Percentiles rank a stretch among this genome's conserved stretches.
These are phyloP conservation scores for Drosophila colorata DNA, from an alignment of 2,888 invertebrate species.

Conservation along the genomic window DNA sequence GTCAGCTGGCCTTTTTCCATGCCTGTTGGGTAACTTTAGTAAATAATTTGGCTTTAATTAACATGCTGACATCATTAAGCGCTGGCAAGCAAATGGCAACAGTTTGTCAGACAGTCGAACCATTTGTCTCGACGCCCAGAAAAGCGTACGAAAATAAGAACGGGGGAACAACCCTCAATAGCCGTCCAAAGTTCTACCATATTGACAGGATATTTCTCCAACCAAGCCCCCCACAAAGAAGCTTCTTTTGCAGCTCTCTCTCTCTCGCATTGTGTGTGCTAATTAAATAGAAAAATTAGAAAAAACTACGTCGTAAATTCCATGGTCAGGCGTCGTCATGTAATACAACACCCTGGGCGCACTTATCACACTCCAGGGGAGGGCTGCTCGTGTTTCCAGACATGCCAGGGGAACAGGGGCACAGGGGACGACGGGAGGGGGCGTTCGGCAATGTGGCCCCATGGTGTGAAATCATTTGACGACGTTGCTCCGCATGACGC, in stretches of 20 bases:
- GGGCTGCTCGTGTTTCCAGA: constrained; percentile 15
- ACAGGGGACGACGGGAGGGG: constrained; percentile 3
- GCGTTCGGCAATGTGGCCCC: constrained; percentile 9
- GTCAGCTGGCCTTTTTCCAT: constrained; percentile 6
- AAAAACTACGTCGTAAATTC: constrained; percentile 78
- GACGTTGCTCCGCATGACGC: constrained; percentile 74
- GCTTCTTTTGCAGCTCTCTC: constrained; percentile 2
- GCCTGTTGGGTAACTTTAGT: constrained; percentile 58
- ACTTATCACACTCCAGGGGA: constrained; percentile 72
- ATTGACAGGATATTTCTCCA: constrained; percentile 52
- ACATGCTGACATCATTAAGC: constrained; percentile 81
- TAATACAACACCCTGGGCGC: constrained; percentile 69
- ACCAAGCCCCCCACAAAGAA: constrained; percentile 4
- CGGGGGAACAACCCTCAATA: constrained; percentile 30
- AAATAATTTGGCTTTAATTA: constrained; percentile 84
- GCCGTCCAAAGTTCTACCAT: constrained; percentile 28
- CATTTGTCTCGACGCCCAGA: constrained; percentile 66
- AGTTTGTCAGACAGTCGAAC: constrained; percentile 69
- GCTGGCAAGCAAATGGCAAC: constrained; percentile 64
- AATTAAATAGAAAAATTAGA: constrained; percentile 80
- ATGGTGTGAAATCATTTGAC: constrained; percentile 78
- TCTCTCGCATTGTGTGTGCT: constrained; percentile 36
- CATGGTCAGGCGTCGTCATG: constrained; percentile 56
- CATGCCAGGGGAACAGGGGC: constrained; percentile 22
- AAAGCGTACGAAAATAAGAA: no score